Evolutionary conservation across 2,797 vertebrate genomes (phyloP), one percentile per base, ranked within the genome.

Genomic region (Onychomys arenicola): DNA sequence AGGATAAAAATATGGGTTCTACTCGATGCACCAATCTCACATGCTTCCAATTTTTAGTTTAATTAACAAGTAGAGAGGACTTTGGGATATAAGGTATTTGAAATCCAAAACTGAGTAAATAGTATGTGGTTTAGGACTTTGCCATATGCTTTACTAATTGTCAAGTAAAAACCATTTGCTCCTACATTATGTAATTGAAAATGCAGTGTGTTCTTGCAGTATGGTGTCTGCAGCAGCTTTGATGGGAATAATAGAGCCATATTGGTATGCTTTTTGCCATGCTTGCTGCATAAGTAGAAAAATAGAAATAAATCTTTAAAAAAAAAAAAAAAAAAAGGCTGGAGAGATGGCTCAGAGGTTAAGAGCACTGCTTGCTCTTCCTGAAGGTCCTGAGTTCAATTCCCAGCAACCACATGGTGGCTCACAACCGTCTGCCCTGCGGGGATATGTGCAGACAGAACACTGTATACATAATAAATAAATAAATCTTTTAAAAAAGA

Each of bases 71-170:
- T 55, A 37, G 17, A 89, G 49, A 85, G 9, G 71, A 46, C 86
- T 95, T 95, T 27, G 91, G 69, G 34, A 77, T 86, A 78, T 80
- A 57, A 94, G 61, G 76, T 52, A 93, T 91, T 95, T 69, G 89
- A 95, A 97, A 96, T 91, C 32, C 55, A 96, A 96, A 97, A 95
- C 81, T 46, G 29, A 86, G 0, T 43, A 37, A 69, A 87, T 92
- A 95, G 77, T 84, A 83, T 77, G 40, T 85, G 63, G 59, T 93
- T 96, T 96, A 92, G 91, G 34, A 71, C 71, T 96, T 92, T 81
- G 78, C 65, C 59, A 19, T 96, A 23, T 96, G 94, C 77, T 69
- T 95, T 92, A 61, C 71, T 94, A 89, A 95, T 91, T 95, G 89
- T 90, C 49, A 94, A 84, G 55, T 46, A 75, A 83, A 75, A 95